Evolutionary conservation across 2,113 vertebrate species (phyloP).

Genomic region (Tragulus kanchil): DNA sequence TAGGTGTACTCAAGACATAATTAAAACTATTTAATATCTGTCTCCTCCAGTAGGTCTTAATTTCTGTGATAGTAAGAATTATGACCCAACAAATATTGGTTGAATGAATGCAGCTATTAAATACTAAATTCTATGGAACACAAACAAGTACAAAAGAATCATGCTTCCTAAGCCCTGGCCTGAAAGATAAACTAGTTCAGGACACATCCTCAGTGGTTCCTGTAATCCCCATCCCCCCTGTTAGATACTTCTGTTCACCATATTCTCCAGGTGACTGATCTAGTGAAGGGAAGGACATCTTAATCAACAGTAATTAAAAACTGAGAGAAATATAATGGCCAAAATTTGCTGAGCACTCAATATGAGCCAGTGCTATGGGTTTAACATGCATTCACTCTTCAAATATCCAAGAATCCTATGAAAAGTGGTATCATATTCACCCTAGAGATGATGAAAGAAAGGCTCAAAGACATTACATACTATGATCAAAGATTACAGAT

Average conservation of each 20-base stretch:
- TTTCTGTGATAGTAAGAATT: not conserved
- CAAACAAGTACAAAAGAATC: not conserved
- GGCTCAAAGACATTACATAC: not conserved
- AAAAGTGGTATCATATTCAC: not conserved
- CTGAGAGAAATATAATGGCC: not conserved
- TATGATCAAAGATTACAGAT: not conserved
- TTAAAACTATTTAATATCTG: constrained; percentile 47
- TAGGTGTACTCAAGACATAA: not conserved
- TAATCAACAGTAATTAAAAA: not conserved
- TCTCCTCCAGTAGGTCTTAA: not conserved
- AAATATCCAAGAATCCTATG: not conserved
- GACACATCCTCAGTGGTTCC: not conserved
- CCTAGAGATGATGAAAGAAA: not conserved
- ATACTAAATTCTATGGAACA: not conserved
- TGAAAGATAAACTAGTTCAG: not conserved
- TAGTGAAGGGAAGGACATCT: not conserved
- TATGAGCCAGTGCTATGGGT: not conserved
- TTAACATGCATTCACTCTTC: not conserved
- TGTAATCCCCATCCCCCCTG: not conserved
- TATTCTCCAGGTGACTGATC: not conserved
- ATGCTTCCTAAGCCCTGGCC: not conserved
- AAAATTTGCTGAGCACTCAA: not conserved
- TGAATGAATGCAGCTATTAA: not conserved
- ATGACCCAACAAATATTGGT: not conserved
- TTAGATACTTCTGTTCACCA: not conserved